Evolutionary conservation across 2,797 vertebrate species (phyloP).

Genomic region (Ara ararauna): DNA sequence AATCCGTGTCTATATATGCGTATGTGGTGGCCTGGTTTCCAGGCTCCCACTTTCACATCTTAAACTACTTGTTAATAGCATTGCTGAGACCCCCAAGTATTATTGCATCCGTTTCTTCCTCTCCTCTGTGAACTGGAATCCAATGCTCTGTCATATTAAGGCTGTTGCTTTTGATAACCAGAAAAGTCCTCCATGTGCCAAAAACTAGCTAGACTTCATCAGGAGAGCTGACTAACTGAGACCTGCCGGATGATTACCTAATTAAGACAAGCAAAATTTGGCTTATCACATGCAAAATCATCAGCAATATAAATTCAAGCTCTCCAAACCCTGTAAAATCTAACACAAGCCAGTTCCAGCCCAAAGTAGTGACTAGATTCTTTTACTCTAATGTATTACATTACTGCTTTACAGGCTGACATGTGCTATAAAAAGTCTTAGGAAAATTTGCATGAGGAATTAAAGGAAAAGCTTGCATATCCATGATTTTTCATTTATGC

Average conservation of each 20-base stretch:
- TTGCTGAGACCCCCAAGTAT: constrained; percentile 17
- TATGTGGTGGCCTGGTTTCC: constrained; percentile 25
- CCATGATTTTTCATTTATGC: constrained; percentile 3
- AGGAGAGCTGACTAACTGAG: not conserved
- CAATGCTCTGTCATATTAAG: not conserved
- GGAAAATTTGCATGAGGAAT: not conserved
- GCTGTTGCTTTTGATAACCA: not conserved
- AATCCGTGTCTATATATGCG: constrained; percentile 17
- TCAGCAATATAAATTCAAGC: not conserved
- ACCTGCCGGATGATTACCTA: not conserved
- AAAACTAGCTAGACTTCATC: not conserved
- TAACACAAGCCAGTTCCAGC: not conserved
- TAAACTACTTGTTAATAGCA: constrained; percentile 38
- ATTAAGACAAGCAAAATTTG: not conserved
- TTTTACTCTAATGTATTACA: not conserved
- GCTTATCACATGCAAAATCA: not conserved
- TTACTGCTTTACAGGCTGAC: constrained; percentile 10
- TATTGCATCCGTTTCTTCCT: not conserved
- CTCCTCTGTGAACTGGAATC: not conserved
- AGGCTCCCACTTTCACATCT: constrained; percentile 58
- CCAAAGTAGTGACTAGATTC: not conserved
- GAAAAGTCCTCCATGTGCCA: not conserved
- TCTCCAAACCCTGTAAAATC: not conserved
- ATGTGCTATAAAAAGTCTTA: not conserved
- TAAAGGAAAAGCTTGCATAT: not conserved